These are phyloP conservation scores for Porites australiensis DNA, from an alignment of 64 coral and sea anemone genomes.

Conservation along the genomic window DNA sequence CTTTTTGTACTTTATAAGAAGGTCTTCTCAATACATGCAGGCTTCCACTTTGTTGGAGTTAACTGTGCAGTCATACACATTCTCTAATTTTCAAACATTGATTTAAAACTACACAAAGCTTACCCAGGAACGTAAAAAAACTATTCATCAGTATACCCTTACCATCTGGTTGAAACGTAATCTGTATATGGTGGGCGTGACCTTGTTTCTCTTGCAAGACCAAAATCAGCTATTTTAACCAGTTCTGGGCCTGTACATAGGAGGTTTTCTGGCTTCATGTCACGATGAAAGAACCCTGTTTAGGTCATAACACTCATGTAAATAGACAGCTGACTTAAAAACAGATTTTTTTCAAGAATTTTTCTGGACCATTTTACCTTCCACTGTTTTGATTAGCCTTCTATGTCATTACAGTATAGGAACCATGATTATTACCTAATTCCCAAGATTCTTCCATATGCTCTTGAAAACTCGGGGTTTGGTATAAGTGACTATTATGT, in stretches of 20 bases:
- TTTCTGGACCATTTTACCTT: not conserved
- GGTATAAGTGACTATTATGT: too few relatives aligned
- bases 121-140: not conserved
- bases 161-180: conserved; percentile 99
- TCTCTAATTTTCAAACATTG: too few relatives aligned
- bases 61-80: too few relatives aligned
- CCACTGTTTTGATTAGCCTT: too few relatives aligned
- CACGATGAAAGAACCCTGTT: conserved; percentile 96
- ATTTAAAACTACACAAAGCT: too few relatives aligned
- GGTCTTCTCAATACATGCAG: too few relatives aligned
- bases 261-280: conserved; percentile 99
- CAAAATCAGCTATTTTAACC: conserved; percentile 99
- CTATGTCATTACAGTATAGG: too few relatives aligned
- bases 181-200: conserved; percentile 96
- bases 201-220: conserved; percentile 96
- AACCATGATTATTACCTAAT: too few relatives aligned
- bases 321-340: not conserved
- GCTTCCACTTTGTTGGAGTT: too few relatives aligned
- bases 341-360: not conserved
- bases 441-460: too few relatives aligned
- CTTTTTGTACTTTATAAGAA: too few relatives aligned
- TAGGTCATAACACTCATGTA: not conserved
- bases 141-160: not conserved
- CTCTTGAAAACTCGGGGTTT: too few relatives aligned
- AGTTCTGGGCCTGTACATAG: conserved; percentile 93